Conservation (phyloP, 2,888 invertebrate genomes). For the Orthonychiurus folsomi region DNA sequence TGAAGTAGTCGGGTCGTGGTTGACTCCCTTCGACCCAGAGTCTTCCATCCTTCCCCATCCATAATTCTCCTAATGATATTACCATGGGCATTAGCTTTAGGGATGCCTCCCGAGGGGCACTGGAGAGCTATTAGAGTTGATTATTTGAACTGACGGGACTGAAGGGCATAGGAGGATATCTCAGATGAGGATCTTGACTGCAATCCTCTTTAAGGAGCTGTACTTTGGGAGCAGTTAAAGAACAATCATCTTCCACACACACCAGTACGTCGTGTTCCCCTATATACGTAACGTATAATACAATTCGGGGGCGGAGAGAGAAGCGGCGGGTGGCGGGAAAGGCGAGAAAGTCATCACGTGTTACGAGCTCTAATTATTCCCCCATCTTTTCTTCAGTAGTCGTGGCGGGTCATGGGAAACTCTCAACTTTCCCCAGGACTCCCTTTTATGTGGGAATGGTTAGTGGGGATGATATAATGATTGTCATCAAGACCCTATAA, state of each 20-base stretch:
- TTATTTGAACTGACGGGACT: background rate
- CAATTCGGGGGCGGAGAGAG: no score
- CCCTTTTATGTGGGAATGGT: background rate
- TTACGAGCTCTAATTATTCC: slow-evolving; percentile 22
- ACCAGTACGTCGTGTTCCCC: no score
- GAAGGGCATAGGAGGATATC: background rate
- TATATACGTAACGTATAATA: no score
- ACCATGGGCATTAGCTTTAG: background rate
- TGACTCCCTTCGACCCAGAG: background rate
- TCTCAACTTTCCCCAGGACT: background rate
- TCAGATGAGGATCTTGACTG: no score
- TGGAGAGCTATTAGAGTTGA: background rate
- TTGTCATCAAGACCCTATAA: slow-evolving; percentile 39
- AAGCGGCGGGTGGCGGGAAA: no score
- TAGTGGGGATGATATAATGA: slow-evolving; percentile 34
- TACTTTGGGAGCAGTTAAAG: no score
- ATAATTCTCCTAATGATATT: background rate
- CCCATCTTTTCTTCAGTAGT: background rate
- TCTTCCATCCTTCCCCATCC: background rate
- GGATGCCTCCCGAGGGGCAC: background rate
- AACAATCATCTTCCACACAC: background rate
- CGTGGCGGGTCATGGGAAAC: no score
- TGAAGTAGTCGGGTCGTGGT: background rate
- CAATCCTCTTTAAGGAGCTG: no score
- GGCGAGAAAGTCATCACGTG: slow-evolving; percentile 27